Evolutionary conservation across 2,888 invertebrate genomes (phyloP), one percentile per base, ranked within the genome.

Genomic region (Ptilodon capucinus): DNA sequence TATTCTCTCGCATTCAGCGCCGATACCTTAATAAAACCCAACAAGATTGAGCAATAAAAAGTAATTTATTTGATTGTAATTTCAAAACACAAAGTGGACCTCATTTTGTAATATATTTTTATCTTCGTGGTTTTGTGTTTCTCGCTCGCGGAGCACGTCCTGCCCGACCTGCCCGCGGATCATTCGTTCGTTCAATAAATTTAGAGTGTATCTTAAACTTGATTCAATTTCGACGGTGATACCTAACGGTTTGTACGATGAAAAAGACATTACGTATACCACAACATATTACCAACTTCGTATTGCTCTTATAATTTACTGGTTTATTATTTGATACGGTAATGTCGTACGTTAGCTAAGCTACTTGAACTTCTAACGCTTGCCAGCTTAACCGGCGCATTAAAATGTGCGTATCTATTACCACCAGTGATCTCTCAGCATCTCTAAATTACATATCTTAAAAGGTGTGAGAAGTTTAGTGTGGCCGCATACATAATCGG

Each of bases 1-100:
- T 85, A 89, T 89, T 79, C 82, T 78, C 81, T 81, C 79, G 75
- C 81, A 80, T 82, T 83, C 84, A 86, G 84, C 79, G 82, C 85
- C 88, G 88, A 86, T 88, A 90, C 91, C 90, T 88, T 89, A 88
- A 90, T 90, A 91, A 90, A 90, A 90, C 77, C 86, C 86, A 90
- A 90, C 90, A 79, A 89, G 89, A 91, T 91, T 91, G 90, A 91
- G 90, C 87, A 91, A 91, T 91, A 91, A 91, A 91, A 90, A 77
- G 88, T 90, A 91, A 91, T 91, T 91, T 91, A 91, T 91, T 87
- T 86, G 89, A 90, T 88, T 90, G 91, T 91, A 89, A 90, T 91
- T 90, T 88, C 87, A 89, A 89, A 90, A 89, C 88, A 91, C 88
- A 89, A 89, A 90, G 86, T 88, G 86, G 86, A 76, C 75, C 89